phyloP scores from a whole-genome alignment of 2,113 vertebrate genomes.

The Nymphicus hollandicus region DNA sequence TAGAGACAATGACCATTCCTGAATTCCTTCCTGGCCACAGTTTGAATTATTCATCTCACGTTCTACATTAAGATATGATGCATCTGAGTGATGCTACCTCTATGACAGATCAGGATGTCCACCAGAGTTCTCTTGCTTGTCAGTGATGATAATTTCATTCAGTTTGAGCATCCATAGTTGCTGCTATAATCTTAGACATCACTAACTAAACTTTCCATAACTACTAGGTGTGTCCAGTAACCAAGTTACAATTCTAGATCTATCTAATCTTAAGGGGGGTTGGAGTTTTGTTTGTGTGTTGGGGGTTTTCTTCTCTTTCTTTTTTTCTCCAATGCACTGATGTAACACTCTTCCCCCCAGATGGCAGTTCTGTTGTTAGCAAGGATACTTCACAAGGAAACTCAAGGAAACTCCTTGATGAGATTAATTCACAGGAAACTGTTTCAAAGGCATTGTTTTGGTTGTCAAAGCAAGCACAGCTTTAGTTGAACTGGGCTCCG shows the following conservation, averaged over 20 bases:
- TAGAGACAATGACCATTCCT: neutral
- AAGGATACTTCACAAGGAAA: neutral
- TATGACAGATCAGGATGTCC: neutral
- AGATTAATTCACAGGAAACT: neutral
- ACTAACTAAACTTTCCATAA: neutral
- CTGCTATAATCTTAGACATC: neutral
- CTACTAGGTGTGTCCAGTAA: neutral
- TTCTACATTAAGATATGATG: neutral
- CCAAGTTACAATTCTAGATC: neutral
- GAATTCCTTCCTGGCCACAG: neutral
- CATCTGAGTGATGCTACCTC: neutral
- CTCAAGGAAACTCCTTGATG: neutral
- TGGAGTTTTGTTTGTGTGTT: neutral
- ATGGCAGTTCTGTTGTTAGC: neutral
- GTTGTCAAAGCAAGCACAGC: neutral
- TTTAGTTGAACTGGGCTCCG: neutral
- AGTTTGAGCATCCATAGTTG: neutral
- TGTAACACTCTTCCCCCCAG: neutral
- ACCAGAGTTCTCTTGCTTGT: neutral
- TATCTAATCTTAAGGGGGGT: neutral
- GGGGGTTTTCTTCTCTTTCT: neutral
- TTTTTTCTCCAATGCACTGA: neutral
- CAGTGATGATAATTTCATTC: neutral
- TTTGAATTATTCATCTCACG: neutral
- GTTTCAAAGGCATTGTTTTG: neutral